Base-by-base conservation (phyloP, 2,797 vertebrate genomes). In the Protosalanx chinensis region DNA sequence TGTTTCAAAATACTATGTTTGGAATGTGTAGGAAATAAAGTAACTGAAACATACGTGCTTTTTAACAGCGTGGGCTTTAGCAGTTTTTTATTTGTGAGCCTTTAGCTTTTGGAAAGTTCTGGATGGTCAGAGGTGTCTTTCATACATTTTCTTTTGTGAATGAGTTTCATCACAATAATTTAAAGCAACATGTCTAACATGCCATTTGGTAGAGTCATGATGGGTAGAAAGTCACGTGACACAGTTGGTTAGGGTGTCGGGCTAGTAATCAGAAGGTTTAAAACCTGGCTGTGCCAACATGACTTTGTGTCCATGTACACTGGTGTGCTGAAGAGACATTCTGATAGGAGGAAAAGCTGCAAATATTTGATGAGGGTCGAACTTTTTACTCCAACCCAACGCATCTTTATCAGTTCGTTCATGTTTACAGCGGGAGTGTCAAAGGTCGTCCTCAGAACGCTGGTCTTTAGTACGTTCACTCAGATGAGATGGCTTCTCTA, bases 401-500 rank as follows among this genome's bases (percentile, higher is more conserved):
- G 18, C 51, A 53, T 1, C 15, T 56, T 2, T 18, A 63, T n/a
- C 12, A 33, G n/a, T 33, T 35, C 6, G 32, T 18, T 18, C n/a
- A n/a, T 35, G 32, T 35, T 35, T 64, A 64, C 32, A 49, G 33
- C 7, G 18, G 37, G 66, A 33, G 64, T 49, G 58, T 27, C 63
- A 20, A 65, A 57, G 59, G 1, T 35, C 46, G 5, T 20, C 30
- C 53, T 33, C 30, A 12, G 29, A 6, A n/a, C 2, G n/a, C 4
- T 29, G 29, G 27, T 29, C 23, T 61, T 61, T 12, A 3, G 2
- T 10, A 7, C 13, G 51, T 64, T 23, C 62, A 30, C 15, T 30
- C 8, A 7, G 56, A 63, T 30, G 46, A 76, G 27, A 93, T 94
- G 93, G 83, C 85, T 77, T 70, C 87, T 64, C 72, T 90, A 67